Evolutionary conservation across 2,888 invertebrate genomes (phyloP).

Genomic region (Tetheella fluctuosa): DNA sequence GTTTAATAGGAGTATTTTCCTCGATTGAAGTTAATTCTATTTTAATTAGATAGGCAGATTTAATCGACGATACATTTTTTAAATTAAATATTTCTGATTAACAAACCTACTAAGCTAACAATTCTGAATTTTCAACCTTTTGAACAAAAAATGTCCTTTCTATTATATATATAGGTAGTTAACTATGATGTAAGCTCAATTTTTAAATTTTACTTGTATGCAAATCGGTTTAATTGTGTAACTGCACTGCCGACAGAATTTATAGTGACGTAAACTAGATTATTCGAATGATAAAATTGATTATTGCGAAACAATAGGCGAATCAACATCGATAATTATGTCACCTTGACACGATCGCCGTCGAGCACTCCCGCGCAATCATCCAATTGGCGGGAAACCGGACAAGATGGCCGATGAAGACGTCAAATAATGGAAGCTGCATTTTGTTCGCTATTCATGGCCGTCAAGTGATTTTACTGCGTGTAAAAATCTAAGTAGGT

Average conservation of each 20-base stretch:
- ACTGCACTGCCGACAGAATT: not conserved
- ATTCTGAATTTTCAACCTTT: no score
- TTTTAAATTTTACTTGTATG: no score
- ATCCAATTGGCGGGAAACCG: slow-evolving; percentile 73
- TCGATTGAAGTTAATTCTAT: not conserved
- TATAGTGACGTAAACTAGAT: slow-evolving; percentile 16
- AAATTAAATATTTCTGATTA: no score
- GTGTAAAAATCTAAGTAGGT: slow-evolving; percentile 12
- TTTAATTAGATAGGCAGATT: not conserved
- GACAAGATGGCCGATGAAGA: slow-evolving; percentile 63
- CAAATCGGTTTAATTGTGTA: not conserved
- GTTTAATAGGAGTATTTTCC: not conserved
- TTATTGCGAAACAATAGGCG: slow-evolving; percentile 33
- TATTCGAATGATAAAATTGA: slow-evolving; percentile 7
- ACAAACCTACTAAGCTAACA: no score
- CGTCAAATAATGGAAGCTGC: slow-evolving; percentile 25
- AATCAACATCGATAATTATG: slow-evolving; percentile 27
- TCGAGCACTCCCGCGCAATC: slow-evolving; percentile 66
- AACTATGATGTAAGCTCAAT: no score
- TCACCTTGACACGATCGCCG: slow-evolving; percentile 69
- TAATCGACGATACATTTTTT: no score
- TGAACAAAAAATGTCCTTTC: no score
- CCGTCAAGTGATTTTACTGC: slow-evolving; percentile 25
- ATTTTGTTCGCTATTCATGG: slow-evolving; percentile 29
- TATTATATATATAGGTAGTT: no score